phyloP scores from a whole-genome alignment of 1,140 invertebrate species.

The Catajapyx aquilonaris region DNA sequence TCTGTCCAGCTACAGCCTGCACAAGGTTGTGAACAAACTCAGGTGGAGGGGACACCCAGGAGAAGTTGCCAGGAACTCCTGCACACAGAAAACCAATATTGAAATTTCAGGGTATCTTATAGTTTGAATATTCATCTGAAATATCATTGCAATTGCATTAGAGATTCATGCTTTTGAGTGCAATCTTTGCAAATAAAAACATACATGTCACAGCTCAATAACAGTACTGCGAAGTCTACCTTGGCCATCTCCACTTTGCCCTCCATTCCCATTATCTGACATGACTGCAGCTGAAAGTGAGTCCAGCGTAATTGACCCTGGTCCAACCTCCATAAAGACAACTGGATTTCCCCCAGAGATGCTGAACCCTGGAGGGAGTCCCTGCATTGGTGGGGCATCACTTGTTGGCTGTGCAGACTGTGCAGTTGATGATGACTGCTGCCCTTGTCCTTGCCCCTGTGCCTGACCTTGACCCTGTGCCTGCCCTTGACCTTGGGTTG shows the following conservation, averaged over 20 bases:
- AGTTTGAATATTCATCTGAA: no score
- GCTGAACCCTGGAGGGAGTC: no score
- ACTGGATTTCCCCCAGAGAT: slow-evolving; percentile 26
- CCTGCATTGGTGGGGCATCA: no score
- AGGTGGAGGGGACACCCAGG: slow-evolving; percentile 19
- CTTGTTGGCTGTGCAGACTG: slow-evolving; percentile 8
- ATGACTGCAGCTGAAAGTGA: slow-evolving; percentile 23
- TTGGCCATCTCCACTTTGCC: no score
- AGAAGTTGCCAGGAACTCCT: slow-evolving; percentile 11
- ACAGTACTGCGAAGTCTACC: no score
- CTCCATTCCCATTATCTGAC: no score
- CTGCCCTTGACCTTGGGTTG: slow-evolving; percentile 3
- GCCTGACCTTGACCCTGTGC: slow-evolving; percentile 3
- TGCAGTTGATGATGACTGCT: slow-evolving; percentile 12
- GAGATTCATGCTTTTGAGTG: no score
- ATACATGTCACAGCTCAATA: no score
- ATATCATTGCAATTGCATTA: no score
- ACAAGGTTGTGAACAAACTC: slow-evolving; percentile 36
- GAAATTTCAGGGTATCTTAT: no score
- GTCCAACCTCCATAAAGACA: slow-evolving; percentile 44
- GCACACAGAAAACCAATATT: no score
- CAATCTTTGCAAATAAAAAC: no score
- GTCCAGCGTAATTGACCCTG: slow-evolving; percentile 34
- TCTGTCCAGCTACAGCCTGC: slow-evolving; percentile 27
- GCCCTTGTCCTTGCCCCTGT: not conserved